These are phyloP conservation scores for Copidosoma floridanum DNA, from an alignment of 1,140 invertebrate species.

Conservation along the genomic window DNA sequence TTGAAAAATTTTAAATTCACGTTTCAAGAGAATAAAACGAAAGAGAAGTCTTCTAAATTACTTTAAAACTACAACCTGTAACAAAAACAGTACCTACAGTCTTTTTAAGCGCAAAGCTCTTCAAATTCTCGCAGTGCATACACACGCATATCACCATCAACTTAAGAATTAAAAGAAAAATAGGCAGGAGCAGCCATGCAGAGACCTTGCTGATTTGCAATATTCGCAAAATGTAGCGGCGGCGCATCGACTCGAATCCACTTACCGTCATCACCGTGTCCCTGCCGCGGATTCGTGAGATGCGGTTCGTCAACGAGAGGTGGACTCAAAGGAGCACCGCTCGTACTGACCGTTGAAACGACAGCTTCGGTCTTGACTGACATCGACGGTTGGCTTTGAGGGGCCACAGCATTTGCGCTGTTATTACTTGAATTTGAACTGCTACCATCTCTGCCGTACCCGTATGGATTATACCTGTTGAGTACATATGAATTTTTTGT, in stretches of 20 bases:
- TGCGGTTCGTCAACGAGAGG: conserved; percentile 63
- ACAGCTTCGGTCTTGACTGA: conserved; percentile 47
- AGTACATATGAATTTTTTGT: no score
- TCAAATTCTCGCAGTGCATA: conserved; percentile 19
- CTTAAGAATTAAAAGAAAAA: background rate
- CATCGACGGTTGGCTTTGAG: conserved; percentile 39
- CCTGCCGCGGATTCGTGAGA: conserved; percentile 48
- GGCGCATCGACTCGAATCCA: conserved; percentile 13
- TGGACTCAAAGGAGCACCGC: conserved; percentile 52
- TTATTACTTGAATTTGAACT: conserved; percentile 36
- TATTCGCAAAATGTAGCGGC: no score
- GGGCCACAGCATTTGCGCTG: conserved; percentile 36
- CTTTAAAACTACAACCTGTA: no score
- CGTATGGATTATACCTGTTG: no score
- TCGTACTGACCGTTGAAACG: conserved; percentile 52
- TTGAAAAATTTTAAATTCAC: no score
- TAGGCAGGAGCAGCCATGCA: background rate
- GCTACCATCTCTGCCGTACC: no score
- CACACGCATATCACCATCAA: conserved; percentile 23
- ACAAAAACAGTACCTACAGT: background rate
- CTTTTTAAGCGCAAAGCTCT: conserved; percentile 8
- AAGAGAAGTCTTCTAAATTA: no score
- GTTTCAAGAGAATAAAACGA: no score
- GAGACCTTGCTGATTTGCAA: background rate
- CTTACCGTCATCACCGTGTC: conserved; percentile 53